phyloP scores from a whole-genome alignment of 2,113 vertebrate species.

The Desmodus rotundus region DNA sequence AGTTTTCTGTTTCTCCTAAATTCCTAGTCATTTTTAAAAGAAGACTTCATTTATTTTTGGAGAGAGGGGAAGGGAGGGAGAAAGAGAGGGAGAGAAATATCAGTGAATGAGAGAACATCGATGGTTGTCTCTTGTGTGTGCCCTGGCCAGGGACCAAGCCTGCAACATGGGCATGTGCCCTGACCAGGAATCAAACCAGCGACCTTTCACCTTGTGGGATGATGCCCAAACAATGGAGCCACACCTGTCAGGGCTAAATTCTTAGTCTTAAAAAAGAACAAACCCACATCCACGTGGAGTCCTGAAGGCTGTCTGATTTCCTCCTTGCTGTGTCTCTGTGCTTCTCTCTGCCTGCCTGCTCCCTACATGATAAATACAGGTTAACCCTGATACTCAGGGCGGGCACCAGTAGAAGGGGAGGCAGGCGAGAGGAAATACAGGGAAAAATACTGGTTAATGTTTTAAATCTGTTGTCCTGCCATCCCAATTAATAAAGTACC shows the following conservation, averaged over 20 bases:
- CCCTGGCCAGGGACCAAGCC: too few relatives aligned
- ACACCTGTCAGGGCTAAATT: not conserved
- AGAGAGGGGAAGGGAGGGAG: too few relatives aligned
- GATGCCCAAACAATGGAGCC: too few relatives aligned
- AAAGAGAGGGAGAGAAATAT: too few relatives aligned
- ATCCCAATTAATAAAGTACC: conserved; percentile 35
- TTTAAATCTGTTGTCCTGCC: conserved; percentile 42
- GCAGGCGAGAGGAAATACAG: not conserved
- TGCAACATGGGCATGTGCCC: too few relatives aligned
- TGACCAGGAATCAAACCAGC: too few relatives aligned
- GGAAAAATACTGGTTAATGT: conserved; percentile 3
- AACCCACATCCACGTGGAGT: not conserved
- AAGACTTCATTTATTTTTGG: too few relatives aligned
- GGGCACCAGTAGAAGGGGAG: not conserved
- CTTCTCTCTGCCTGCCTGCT: not conserved
- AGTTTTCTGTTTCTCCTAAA: not conserved
- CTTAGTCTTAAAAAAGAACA: not conserved
- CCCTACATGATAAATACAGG: not conserved
- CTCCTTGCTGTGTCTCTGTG: not conserved
- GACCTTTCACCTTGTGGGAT: too few relatives aligned
- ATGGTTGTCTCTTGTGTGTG: too few relatives aligned
- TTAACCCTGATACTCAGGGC: not conserved
- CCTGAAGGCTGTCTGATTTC: not conserved
- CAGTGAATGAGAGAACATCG: too few relatives aligned
- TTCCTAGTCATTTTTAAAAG: not conserved